Evolutionary conservation across 2,113 vertebrate genomes (phyloP), one percentile per base, ranked within the genome.

Genomic region (Crotophaga sulcirostris): DNA sequence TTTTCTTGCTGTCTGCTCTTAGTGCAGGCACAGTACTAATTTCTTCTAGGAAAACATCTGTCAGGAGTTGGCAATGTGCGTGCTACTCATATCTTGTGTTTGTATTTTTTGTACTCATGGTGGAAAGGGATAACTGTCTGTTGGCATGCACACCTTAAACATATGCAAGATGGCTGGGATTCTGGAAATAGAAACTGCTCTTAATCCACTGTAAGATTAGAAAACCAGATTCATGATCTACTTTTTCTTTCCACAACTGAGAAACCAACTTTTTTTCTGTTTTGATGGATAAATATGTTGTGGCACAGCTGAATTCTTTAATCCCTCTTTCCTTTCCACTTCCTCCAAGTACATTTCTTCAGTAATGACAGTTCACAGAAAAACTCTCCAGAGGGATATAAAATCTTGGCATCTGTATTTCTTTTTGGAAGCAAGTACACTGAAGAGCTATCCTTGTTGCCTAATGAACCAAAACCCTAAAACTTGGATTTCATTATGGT

Each of bases 381-480:
- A 91, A 96, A 91, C 60, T 97, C 87, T 91, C 59, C 26, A 92
- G 91, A 91, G 92, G 40, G 74, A 68, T 89, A 77, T 86, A 95
- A 84, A 70, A 94, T 93, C 87, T 91, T 96, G 93, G 70, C 66
- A 72, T 92, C 59, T 87, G 85, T 90, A 74, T 95, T 97, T 94
- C 91, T 95, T 94, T 97, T 94, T 84, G 85, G 85, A 95, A 97
- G 78, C 62, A 95, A 97, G 74, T 86, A 89, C 95, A 90, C 89
- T 82, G 68, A 98, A 97, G 84, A 97, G 70, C 81, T 84, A 87
- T 97, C 89, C 77, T 95, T 97, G 92, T 95, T 97, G 95, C 97
- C 94, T 98, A 98, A 98, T 97, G 97, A 98, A 96, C 95, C 96
- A 97, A 94, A 92, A 94, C 85, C 63, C 92, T 70, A 98, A 97